Base-by-base conservation (phyloP, 1,140 invertebrate genomes). In the Caenorhabditis inopinata region DNA sequence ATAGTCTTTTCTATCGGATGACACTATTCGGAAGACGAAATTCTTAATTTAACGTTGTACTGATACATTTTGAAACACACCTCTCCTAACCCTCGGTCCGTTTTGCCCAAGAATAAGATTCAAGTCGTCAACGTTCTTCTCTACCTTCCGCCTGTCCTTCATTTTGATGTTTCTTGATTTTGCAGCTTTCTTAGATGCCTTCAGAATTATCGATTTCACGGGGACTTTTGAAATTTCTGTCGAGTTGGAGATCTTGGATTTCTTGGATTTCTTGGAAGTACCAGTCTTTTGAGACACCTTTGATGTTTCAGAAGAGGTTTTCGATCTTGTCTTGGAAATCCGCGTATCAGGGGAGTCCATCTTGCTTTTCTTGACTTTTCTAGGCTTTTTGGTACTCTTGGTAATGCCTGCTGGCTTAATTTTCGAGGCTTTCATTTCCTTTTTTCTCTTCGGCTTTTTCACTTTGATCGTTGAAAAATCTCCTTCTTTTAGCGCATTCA, bases 401-500 rank as follows among this genome's bases (percentile, higher is more conserved):
- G 14, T 42, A 42, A 42, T 42, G 14, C 58, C 58, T 11, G n/a
- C 7, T 11, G 58, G 58, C 12, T 32, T 29, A 68, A 68, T 29
- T n/a, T 58, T 58, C 12, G 27, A 1, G 12, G 3, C 18, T 14
- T 18, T 58, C 53, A 21, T 68, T 12, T 38, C 38, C n/a, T 38
- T 68, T 9, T 51, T 25, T 53, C 27, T 53, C 23, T 58, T 58
- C 9, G 32, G 9, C 38, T 42, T 42, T 12, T 27, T 29, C 12
- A 68, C 58, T 68, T 68, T 68, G 2, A 68, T 68, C n/a, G 35
- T 68, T 32, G 58, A 68, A 38, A 68, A 68, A 21, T 42, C 58
- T 7, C 58, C 58, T 18, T 68, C 58, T 2, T 2, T n/a, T n/a
- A n/a, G n/a, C n/a, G n/a, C n/a, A n/a, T n/a, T n/a, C n/a, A n/a